Conservation (phyloP, 2,888 invertebrate species). For the Hydrotaea diabolus region DNA sequence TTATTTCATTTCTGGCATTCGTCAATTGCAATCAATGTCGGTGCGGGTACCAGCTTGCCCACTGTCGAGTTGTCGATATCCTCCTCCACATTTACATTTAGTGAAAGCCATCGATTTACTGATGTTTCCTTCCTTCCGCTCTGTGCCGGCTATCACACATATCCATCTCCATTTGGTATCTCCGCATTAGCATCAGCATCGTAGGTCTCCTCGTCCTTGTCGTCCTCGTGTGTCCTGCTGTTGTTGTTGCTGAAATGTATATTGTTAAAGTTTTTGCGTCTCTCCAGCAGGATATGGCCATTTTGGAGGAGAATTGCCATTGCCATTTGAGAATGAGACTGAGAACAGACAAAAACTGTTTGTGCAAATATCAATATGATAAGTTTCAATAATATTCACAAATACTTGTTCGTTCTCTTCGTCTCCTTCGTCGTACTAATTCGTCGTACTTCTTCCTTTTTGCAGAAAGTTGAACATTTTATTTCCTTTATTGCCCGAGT, state of each 20-base stretch:
- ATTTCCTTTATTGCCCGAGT: constrained; percentile 32
- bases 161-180: not conserved
- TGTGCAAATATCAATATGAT: constrained; percentile 32
- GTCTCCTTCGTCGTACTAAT: not conserved
- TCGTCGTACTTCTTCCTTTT: constrained; percentile 4
- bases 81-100: constrained; percentile 39
- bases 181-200: not conserved
- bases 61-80: constrained; percentile 44
- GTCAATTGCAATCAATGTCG: constrained; percentile 12
- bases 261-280: constrained; percentile 52
- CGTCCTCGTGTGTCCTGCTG: constrained; percentile 14
- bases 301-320: constrained; percentile 32
- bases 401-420: constrained; percentile 18
- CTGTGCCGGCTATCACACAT: constrained; percentile 1
- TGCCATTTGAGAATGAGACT: not conserved
- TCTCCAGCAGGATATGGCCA: constrained; percentile 48
- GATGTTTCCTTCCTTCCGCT: constrained; percentile 63
- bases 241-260: constrained; percentile 28
- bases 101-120: constrained; percentile 42
- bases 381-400: constrained; percentile 40
- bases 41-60: not conserved
- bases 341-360: constrained; percentile 18
- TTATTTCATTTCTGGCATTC: constrained; percentile 14
- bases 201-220: not conserved
- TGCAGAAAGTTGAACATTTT: constrained; percentile 34